phyloP scores from a whole-genome alignment of 1,140 invertebrate genomes.

The Solenopsis invicta region DNA sequence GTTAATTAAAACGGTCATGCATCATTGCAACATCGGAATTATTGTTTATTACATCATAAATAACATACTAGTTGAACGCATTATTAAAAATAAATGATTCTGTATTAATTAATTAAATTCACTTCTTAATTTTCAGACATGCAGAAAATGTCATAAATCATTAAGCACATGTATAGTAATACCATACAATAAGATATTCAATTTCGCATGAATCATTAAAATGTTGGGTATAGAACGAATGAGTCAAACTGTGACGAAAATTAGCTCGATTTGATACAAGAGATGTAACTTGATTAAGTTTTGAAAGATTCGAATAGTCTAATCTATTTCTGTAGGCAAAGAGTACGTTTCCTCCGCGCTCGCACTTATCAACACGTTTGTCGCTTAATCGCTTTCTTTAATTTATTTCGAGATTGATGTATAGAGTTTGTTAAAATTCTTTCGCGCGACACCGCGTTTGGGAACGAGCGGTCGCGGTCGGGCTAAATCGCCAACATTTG shows the following conservation, averaged over 20 bases:
- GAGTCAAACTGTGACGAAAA: background rate
- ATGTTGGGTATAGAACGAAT: background rate
- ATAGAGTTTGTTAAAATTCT: background rate
- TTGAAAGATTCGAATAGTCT: background rate
- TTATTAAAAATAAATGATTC: conserved; percentile 6
- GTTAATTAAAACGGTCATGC: conserved; percentile 15
- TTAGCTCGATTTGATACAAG: background rate
- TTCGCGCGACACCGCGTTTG: background rate
- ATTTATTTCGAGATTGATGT: background rate
- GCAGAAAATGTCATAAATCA: background rate
- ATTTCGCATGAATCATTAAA: background rate
- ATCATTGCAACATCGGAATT: background rate
- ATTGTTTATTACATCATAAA: conserved; percentile 3
- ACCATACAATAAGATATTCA: background rate
- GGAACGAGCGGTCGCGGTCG: background rate
- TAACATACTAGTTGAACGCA: background rate
- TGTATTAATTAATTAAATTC: conserved; percentile 23
- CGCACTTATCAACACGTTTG: background rate
- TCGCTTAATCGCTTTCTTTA: conserved; percentile 37
- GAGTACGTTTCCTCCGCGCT: conserved; percentile 34
- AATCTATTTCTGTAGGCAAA: conserved; percentile 15
- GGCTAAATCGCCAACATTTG: background rate
- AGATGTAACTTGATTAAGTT: background rate
- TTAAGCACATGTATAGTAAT: background rate
- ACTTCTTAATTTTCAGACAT: background rate